Percentiles rank a stretch among this genome's conserved stretches.
Conservation (phyloP, 2,888 invertebrate genomes). For the Allacma fusca region DNA sequence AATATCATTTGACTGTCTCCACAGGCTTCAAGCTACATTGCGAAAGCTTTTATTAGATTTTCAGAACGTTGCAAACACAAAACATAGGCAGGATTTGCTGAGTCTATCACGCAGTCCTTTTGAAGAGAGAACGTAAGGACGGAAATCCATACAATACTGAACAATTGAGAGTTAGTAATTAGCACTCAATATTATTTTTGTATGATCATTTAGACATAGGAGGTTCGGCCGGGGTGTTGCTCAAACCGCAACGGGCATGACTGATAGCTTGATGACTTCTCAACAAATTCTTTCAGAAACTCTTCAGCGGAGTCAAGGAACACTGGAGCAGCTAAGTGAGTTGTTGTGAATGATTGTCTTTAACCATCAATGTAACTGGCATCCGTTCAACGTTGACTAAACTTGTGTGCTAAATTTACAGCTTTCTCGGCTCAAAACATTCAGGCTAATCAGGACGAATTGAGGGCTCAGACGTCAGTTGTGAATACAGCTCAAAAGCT, state of each 20-base stretch:
- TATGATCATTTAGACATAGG: constrained; percentile 25
- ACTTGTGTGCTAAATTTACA: too few species aligned
- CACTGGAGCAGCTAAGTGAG: constrained; percentile 78
- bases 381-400: too few species aligned
- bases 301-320: constrained; percentile 84
- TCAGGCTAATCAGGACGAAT: constrained; percentile 78
- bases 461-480: constrained; percentile 84
- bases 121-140: constrained; percentile 38
- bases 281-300: constrained; percentile 82
- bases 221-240: constrained; percentile 38
- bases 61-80: constrained; percentile 68
- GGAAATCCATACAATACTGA: background rate
- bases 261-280: constrained; percentile 85
- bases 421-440: constrained; percentile 68
- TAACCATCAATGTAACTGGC: too few species aligned
- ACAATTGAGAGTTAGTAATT: too few species aligned
- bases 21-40: constrained; percentile 76
- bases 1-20: constrained; percentile 55
- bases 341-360: too few species aligned
- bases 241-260: constrained; percentile 79
- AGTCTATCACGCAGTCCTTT: constrained; percentile 49
- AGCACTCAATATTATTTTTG: too few species aligned
- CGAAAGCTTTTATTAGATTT: constrained; percentile 82
- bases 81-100: constrained; percentile 49
- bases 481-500: constrained; percentile 90